Percentiles rank a stretch among this genome's conserved stretches.
phyloP scores from a whole-genome alignment of 2,113 vertebrate genomes.

The Pseudopipra pipra region DNA sequence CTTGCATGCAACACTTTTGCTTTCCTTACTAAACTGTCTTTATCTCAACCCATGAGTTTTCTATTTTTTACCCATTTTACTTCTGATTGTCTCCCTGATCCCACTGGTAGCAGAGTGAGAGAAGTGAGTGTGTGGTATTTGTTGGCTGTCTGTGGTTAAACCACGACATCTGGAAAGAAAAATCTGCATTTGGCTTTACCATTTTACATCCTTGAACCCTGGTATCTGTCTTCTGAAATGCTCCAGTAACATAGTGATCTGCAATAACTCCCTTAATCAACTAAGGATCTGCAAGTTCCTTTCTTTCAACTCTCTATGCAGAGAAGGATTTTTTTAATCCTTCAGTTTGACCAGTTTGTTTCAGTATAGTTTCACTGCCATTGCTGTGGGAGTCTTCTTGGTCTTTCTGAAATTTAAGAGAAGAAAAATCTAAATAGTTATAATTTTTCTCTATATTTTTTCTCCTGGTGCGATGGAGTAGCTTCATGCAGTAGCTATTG shows the following conservation, averaged over 20 bases:
- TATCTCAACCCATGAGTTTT: not conserved
- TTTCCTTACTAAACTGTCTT: not conserved
- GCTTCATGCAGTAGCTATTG: not conserved
- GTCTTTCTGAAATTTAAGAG: not conserved
- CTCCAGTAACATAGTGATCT: not conserved
- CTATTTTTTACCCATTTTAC: not conserved
- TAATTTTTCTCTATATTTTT: not conserved
- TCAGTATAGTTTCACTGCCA: not conserved
- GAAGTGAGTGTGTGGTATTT: fast-evolving
- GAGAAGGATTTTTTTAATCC: not conserved
- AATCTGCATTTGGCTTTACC: not conserved
- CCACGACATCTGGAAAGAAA: not conserved
- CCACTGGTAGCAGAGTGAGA: not conserved
- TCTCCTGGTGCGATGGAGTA: not conserved
- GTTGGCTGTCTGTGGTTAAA: not conserved
- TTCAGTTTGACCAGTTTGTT: not conserved
- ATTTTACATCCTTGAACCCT: not conserved
- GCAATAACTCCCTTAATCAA: not conserved
- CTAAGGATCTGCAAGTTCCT: not conserved
- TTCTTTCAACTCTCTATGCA: not conserved
- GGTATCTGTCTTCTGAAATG: not conserved
- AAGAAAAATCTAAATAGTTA: not conserved
- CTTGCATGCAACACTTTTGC: not conserved
- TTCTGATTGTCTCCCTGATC: not conserved
- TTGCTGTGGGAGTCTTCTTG: not conserved